phyloP scores from a whole-genome alignment of 2,113 vertebrate species.

The Ameiurus melas region DNA sequence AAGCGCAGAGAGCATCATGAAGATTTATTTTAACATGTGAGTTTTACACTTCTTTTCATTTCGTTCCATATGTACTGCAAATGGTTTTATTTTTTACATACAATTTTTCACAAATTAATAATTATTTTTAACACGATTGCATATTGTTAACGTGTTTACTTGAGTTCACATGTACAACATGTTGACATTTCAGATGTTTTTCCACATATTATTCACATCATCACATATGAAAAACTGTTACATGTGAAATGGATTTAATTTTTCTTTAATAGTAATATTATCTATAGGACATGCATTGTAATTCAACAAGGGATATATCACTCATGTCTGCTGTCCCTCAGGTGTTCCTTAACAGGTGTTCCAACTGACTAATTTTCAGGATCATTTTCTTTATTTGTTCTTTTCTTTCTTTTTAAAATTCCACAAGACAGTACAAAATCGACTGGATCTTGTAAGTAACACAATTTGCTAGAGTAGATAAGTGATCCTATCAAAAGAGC shows the following conservation, averaged over 20 bases:
- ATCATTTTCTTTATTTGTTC: background rate
- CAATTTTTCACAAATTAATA: background rate
- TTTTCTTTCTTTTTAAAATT: background rate
- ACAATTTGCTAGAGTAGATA: background rate
- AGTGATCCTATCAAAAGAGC: slow-evolving; percentile 12
- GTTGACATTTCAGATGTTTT: background rate
- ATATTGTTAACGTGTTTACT: background rate
- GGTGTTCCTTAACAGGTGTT: background rate
- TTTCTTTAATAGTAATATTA: background rate
- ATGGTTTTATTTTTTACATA: background rate
- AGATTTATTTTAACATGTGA: background rate
- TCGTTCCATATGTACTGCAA: background rate
- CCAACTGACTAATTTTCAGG: background rate
- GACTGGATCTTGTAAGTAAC: background rate
- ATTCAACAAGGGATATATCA: background rate
- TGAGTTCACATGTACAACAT: background rate
- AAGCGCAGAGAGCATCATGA: no score
- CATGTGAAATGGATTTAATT: background rate
- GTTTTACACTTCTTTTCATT: background rate
- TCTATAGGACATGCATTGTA: background rate
- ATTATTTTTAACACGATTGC: background rate
- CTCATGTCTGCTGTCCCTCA: background rate
- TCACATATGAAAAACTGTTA: background rate
- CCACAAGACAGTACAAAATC: background rate
- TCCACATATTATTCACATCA: background rate